A percentile compares a stretch with the other conserved stretches of the same genome.
Conservation (phyloP, 2,113 vertebrate species). For the Chlorodrepanis virens region DNA sequence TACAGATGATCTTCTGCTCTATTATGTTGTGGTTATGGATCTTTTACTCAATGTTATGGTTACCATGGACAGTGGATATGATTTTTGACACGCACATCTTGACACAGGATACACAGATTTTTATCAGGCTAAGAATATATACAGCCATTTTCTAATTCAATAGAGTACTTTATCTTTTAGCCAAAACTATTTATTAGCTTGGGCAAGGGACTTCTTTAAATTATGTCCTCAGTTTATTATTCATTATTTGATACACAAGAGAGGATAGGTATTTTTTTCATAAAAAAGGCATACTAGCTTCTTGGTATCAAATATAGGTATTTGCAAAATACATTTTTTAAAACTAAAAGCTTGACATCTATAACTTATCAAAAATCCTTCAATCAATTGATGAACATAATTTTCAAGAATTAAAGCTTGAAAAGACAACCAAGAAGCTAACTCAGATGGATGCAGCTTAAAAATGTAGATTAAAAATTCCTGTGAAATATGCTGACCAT, state of each 20-base stretch:
- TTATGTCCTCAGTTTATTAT: neutral
- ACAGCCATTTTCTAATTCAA: neutral
- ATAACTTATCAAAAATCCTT: neutral
- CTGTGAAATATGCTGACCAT: neutral
- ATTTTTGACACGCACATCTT: rapidly evolving
- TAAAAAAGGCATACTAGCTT: neutral
- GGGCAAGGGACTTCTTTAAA: neutral
- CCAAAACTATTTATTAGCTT: neutral
- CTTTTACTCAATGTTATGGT: neutral
- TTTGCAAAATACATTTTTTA: neutral
- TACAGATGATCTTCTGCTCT: neutral
- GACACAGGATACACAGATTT: neutral
- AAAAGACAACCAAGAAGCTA: neutral
- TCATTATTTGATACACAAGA: neutral
- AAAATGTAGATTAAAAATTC: neutral
- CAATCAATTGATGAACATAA: neutral
- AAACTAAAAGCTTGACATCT: neutral
- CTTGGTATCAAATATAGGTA: neutral
- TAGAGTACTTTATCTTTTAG: neutral
- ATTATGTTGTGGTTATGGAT: neutral
- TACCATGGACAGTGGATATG: neutral
- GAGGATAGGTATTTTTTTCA: neutral
- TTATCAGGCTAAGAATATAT: neutral
- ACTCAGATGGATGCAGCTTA: neutral
- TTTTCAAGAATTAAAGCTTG: neutral